phyloP scores from a whole-genome alignment of 2,113 vertebrate genomes.

The Tupaia chinensis region DNA sequence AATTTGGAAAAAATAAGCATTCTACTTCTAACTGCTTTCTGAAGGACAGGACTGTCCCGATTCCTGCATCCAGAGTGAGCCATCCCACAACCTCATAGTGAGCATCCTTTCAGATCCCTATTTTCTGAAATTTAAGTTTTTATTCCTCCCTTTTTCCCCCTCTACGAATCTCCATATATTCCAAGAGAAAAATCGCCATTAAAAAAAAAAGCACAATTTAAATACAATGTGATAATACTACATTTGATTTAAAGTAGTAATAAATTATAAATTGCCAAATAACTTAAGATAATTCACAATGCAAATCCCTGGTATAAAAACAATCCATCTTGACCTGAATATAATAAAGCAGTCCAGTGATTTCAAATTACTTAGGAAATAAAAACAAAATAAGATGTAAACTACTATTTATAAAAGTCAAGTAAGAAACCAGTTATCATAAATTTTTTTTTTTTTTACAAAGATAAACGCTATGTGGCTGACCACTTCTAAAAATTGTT shows the following conservation, averaged over 20 bases:
- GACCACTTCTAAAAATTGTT: conserved; percentile 64
- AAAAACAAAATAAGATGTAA: conserved; percentile 74
- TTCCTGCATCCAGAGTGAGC: not conserved
- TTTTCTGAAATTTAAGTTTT: not conserved
- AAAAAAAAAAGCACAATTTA: conserved; percentile 81
- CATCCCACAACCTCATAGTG: not conserved
- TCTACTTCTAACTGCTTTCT: not conserved
- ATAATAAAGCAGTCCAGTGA: conserved; percentile 72
- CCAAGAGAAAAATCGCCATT: conserved; percentile 28
- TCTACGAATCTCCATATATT: not conserved
- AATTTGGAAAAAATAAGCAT: conserved; percentile 36
- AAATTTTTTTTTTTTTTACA: conserved; percentile 69
- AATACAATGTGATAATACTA: conserved; percentile 88
- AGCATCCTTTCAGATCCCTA: not conserved
- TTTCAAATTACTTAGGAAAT: conserved; percentile 76
- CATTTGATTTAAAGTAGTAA: conserved; percentile 86
- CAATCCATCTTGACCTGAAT: conserved; percentile 67
- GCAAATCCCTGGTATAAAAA: conserved; percentile 68
- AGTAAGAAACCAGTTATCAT: conserved; percentile 74
- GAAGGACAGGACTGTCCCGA: not conserved
- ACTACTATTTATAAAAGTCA: conserved; percentile 79
- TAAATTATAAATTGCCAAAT: conserved; percentile 78
- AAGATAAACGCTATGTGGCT: conserved; percentile 65
- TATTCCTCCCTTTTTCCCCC: not conserved
- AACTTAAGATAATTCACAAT: conserved; percentile 73